phyloP scores from a whole-genome alignment of 2,888 invertebrate genomes.

The Chrysotoxum bicinctum region DNA sequence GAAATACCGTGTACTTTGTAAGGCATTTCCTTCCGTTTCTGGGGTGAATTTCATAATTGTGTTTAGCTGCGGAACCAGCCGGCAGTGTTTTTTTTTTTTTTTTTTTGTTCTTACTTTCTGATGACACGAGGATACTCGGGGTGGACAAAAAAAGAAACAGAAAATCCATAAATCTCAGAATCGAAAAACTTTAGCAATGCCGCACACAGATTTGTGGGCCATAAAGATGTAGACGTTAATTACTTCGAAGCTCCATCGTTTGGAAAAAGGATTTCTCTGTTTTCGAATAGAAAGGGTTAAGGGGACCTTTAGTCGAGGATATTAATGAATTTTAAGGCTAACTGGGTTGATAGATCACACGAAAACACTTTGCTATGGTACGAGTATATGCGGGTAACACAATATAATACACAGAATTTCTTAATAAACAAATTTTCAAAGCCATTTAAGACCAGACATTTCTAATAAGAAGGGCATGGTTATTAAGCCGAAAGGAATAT shows the following conservation, averaged over 20 bases:
- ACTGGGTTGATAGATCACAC: conserved; percentile 59
- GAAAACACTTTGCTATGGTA: conserved; percentile 14
- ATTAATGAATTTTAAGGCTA: conserved; percentile 30
- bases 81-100: conserved; percentile 9
- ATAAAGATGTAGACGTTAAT: conserved; percentile 67
- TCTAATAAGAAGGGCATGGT: neutral
- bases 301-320: conserved; percentile 15
- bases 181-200: conserved; percentile 21
- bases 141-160: neutral
- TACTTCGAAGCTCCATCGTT: conserved; percentile 33
- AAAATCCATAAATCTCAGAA: conserved; percentile 44
- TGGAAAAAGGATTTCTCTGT: neutral
- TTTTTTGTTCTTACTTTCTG: neutral
- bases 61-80: conserved; percentile 50
- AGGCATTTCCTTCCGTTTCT: conserved; percentile 19
- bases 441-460: conserved; percentile 8
- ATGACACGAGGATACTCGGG: neutral
- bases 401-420: neutral
- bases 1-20: conserved; percentile 17
- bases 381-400: neutral
- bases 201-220: conserved; percentile 59
- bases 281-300: neutral
- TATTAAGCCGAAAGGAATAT: neutral
- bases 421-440: conserved; percentile 35
- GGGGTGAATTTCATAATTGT: conserved; percentile 32